Evolutionary conservation across 2,888 invertebrate genomes (phyloP).

Genomic region (Toxonevra muliebris): DNA sequence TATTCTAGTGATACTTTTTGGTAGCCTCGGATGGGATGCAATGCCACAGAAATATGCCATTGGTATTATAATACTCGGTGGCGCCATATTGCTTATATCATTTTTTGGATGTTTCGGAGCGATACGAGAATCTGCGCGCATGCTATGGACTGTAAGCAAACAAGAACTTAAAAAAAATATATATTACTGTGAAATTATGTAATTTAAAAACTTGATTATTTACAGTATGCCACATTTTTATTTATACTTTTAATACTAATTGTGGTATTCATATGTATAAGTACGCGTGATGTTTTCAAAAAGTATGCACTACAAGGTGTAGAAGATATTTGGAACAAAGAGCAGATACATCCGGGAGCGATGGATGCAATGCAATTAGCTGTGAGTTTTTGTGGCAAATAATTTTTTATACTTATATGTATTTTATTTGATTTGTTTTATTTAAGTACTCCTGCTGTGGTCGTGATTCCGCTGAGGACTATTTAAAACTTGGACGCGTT

Average conservation of each 20-base stretch:
- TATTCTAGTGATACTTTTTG: constrained; percentile 51
- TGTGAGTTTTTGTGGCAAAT: constrained; percentile 39
- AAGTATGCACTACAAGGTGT: constrained; percentile 50
- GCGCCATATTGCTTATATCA: constrained; percentile 51
- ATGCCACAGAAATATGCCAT: constrained; percentile 55
- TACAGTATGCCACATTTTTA: constrained; percentile 50
- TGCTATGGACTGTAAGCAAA: constrained; percentile 53
- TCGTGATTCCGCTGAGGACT: constrained; percentile 53
- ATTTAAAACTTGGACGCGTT: constrained; percentile 41
- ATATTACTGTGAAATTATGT: neutral
- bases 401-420: neutral
- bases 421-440: neutral
- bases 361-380: constrained; percentile 53
- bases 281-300: constrained; percentile 50
- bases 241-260: constrained; percentile 49
- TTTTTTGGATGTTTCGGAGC: constrained; percentile 57
- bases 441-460: constrained; percentile 58
- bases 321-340: constrained; percentile 50
- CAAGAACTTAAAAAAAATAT: no score
- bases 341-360: constrained; percentile 48
- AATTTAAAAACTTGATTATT: no score
- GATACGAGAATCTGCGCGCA: constrained; percentile 54
- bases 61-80: constrained; percentile 52
- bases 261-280: constrained; percentile 46
- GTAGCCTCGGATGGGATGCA: constrained; percentile 54